Base-by-base conservation (phyloP, 2,113 vertebrate genomes). In the Leucosticte australis region DNA sequence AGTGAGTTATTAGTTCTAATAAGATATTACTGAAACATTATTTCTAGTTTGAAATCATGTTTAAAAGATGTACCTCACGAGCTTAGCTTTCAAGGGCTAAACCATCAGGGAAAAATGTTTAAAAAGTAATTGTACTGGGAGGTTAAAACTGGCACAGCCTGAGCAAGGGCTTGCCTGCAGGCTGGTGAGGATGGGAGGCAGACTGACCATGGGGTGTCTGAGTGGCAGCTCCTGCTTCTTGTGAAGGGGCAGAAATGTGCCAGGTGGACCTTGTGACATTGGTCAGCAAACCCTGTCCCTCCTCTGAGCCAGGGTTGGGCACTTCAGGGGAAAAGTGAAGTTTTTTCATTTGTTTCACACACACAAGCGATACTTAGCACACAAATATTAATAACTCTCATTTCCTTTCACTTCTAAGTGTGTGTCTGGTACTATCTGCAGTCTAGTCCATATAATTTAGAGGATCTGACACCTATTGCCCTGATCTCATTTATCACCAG, bases 401-500 rank as follows among this genome's bases (percentile, higher is more conserved):
- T 73, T 88, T 80, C 24, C 20, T 64, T 90, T 53, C 64, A 27
- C 52, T 89, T 56, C n/a, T 18, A 8, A 22, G 22, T 74, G 49
- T 64, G 47, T 31, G 13, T 46, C 39, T 68, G 73, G n/a, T 52
- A 57, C 33, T 79, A 23, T 65, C 67, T 73, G 44, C 50, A 83
- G 50, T 56, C n/a, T 83, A 92, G 62, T 50, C 57, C 53, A 53
- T 56, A 33, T 55, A 93, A 81, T 89, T 94, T 68, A 90, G 53
- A 75, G 53, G 18, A 46, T 87, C 52, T 96, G 86, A 92, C 83
- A 90, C 60, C 76, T 82, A 75, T 47, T 94, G 77, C 69, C 63
- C 57, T 62, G 76, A 90, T 82, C 56, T 84, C 93, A 90, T 97
- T 80, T 78, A 81, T 97, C 88, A 96, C 65, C 53, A 93, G 56